Percentiles rank a stretch among this genome's conserved stretches.
These are phyloP conservation scores for Lateolabrax maculatus DNA, from an alignment of 2,797 vertebrate genomes.

Conservation along the genomic window DNA sequence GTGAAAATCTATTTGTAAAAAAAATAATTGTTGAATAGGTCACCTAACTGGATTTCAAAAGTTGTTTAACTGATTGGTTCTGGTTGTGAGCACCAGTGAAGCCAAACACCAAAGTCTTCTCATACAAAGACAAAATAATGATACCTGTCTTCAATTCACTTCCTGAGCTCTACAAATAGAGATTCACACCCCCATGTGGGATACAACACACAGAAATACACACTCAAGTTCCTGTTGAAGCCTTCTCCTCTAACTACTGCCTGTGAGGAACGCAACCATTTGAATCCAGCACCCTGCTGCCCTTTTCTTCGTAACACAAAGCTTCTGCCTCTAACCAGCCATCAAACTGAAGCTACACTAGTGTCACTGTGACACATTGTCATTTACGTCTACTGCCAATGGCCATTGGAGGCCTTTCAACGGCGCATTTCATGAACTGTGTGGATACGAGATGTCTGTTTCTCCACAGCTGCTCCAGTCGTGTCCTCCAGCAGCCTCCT, in stretches of 20 bases:
- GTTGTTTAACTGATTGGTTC: too few species aligned
- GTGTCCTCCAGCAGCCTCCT: slow-evolving; percentile 73
- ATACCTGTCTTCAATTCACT: neutral
- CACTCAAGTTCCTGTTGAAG: neutral
- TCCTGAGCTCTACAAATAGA: slow-evolving; percentile 16
- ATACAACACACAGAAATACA: slow-evolving; percentile 8
- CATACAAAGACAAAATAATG: slow-evolving; percentile 6
- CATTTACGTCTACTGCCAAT: slow-evolving; percentile 4
- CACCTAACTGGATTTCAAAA: neutral
- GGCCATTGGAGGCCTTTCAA: slow-evolving; percentile 26
- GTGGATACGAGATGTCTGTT: slow-evolving; percentile 89
- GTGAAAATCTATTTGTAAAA: neutral
- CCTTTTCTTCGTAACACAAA: slow-evolving; percentile 1
- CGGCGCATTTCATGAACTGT: too few species aligned
- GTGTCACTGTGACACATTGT: slow-evolving; percentile 17
- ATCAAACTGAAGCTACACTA: slow-evolving; percentile 12
- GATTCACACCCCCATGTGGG: slow-evolving; percentile 6
- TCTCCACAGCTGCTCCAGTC: slow-evolving; percentile 89
- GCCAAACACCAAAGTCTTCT: neutral
- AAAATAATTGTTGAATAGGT: neutral
- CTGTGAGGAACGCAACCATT: slow-evolving; percentile 6
- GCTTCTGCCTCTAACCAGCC: slow-evolving; percentile 12
- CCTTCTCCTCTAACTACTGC: neutral
- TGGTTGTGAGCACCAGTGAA: neutral
- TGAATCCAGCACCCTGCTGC: slow-evolving; percentile 1